Evolutionary conservation across 2,113 vertebrate genomes (phyloP).

Genomic region (Barnardius zonarius): DNA sequence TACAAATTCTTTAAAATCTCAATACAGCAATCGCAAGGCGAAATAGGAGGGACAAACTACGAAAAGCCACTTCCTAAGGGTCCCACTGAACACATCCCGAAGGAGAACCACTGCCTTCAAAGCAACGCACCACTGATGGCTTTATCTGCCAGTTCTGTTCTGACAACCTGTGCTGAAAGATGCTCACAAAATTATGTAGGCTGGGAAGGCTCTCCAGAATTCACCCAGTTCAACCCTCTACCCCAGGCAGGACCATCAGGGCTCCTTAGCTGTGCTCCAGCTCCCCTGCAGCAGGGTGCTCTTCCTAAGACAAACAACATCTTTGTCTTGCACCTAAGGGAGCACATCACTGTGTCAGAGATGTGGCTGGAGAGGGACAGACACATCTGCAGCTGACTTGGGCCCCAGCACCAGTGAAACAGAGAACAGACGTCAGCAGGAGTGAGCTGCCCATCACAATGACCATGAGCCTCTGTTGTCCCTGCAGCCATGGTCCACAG

Average conservation of each 20-base stretch:
- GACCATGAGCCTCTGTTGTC: rapidly evolving
- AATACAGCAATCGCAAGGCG: background rate
- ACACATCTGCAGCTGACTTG: background rate
- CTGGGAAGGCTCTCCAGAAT: background rate
- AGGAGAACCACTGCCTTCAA: background rate
- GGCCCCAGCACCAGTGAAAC: background rate
- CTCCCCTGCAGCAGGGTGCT: background rate
- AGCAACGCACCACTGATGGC: background rate
- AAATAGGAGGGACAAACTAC: background rate
- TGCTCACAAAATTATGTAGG: background rate
- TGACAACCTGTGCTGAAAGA: background rate
- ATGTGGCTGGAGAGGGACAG: background rate
- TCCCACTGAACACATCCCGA: background rate
- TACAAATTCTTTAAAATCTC: background rate
- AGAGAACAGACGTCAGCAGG: background rate
- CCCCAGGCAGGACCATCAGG: background rate
- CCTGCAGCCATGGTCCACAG: background rate
- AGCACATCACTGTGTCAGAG: rapidly evolving
- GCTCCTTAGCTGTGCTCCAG: background rate
- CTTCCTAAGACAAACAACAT: background rate
- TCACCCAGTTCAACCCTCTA: background rate
- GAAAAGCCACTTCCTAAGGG: background rate
- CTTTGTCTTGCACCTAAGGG: background rate
- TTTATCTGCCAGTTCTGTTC: background rate
- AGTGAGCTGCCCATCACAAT: rapidly evolving